Base-by-base conservation (phyloP, 2,888 invertebrate genomes). In the Papilio demoleus region DNA sequence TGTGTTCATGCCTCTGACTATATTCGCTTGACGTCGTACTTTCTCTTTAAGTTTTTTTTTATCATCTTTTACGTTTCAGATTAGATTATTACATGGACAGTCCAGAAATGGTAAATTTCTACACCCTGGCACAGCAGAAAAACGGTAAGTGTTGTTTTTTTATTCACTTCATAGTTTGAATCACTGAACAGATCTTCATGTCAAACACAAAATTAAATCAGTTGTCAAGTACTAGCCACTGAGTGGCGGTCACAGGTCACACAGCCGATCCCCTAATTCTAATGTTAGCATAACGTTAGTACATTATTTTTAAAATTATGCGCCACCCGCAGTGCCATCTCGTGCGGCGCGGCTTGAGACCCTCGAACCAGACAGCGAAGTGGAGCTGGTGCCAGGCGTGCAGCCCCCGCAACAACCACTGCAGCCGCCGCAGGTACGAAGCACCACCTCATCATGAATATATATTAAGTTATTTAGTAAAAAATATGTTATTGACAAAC, bases 361-460 rank as follows among this genome's bases (percentile, higher is more conserved):
- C 27, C 70, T 93, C 63, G 93, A 92, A 56, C 93, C 93, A 0
- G 90, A 92, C 74, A 91, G 87, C 65, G 92, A 93, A 71, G 92
- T 93, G 38, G 93, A 93, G 70, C 79, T 93, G 47, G 82, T 93
- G 1, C 91, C 92, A 6, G 92, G 92, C 60, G 88, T 84, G 0
- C 87, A 88, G 67, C 81, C 82, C 8, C 90, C 92, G 0, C 91
- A 89, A 71, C 90, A 90, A 58, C 89, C 89, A 14, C 90, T 90
- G 1, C 88, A 88, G 45, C 90, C 69, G 14, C 69, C 50, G 19
- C 67, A 4, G 60, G 63, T 60, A 9, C 14, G 8, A 17, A 17
- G 2, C 1, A 6, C 42, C 6, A 17, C 6, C 17, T 19, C 42
- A 9, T 45, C 42, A 19, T 19, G 17, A 19, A 6, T 5, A 45